Percentiles rank a stretch among this genome's conserved stretches.
Evolutionary conservation across 2,113 vertebrate genomes (phyloP).

Genomic region (Atractosteus spatula): DNA sequence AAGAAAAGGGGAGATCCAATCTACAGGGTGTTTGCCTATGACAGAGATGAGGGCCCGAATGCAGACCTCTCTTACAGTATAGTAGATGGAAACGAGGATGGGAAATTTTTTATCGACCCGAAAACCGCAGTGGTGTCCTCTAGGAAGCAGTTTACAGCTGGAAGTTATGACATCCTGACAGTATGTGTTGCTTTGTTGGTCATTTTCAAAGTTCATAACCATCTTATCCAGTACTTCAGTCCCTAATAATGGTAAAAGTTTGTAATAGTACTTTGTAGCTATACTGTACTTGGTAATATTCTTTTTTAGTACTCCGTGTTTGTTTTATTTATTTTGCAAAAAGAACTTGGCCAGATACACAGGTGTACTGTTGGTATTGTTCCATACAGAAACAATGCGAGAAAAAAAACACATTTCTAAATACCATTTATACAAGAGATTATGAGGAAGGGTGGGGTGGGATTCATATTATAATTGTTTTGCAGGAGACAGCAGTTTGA

Average conservation of each 20-base stretch:
- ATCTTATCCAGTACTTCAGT: no score
- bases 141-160: conserved; percentile 86
- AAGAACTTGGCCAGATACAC: no score
- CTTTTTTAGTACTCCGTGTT: not conserved
- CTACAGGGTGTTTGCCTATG: conserved; percentile 89
- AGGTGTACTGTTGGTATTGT: no score
- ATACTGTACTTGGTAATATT: not conserved
- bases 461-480: not conserved
- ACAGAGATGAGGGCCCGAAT: conserved; percentile 88
- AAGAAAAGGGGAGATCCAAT: conserved; percentile 87
- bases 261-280: no score
- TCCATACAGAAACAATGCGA: no score
- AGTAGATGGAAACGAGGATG: conserved; percentile 89
- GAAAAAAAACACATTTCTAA: not conserved
- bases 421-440: not conserved
- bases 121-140: conserved; percentile 94
- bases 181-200: conserved; percentile 58
- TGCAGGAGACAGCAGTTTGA: no score
- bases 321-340: not conserved
- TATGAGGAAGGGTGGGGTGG: not conserved
- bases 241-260: no score
- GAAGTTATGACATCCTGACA: conserved; percentile 93
- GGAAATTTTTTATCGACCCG: conserved; percentile 93
- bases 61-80: conserved; percentile 92
- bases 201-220: no score